phyloP scores from a whole-genome alignment of 2,888 invertebrate species.

The Parasteatoda lunata region DNA sequence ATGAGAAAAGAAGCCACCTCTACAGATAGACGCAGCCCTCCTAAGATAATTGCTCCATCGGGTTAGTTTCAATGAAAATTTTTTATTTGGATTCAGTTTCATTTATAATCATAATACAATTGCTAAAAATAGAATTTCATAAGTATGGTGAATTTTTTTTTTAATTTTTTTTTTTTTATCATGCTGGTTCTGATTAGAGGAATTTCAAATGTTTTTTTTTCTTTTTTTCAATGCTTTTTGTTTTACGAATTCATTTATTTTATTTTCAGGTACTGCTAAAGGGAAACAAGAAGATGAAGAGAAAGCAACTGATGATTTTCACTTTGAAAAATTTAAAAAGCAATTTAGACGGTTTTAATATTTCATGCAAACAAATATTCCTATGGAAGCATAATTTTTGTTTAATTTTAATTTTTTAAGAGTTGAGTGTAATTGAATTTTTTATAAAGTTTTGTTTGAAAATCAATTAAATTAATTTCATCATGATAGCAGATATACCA shows the following conservation, averaged over 20 bases:
- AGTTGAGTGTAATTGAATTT: too few relatives aligned
- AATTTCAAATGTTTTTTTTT: too few relatives aligned
- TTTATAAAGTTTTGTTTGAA: too few relatives aligned
- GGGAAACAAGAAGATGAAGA: slow-evolving; percentile 81
- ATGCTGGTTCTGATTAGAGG: neutral
- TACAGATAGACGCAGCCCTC: slow-evolving; percentile 7
- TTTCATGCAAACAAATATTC: too few relatives aligned
- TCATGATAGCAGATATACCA: too few relatives aligned
- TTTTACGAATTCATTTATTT: neutral
- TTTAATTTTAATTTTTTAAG: too few relatives aligned
- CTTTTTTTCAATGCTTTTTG: too few relatives aligned
- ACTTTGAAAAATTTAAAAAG: slow-evolving; percentile 96
- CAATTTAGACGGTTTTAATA: slow-evolving; percentile 80
- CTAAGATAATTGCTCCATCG: slow-evolving; percentile 6
- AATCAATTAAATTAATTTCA: too few relatives aligned
- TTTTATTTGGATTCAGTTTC: slow-evolving; percentile 1
- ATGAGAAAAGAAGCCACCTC: slow-evolving; percentile 74
- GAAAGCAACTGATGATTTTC: slow-evolving; percentile 96
- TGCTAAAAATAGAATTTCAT: neutral
- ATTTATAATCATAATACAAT: neutral
- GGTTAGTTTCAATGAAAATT: neutral
- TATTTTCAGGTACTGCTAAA: slow-evolving; percentile 36
- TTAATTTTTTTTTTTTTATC: neutral
- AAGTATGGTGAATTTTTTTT: neutral
- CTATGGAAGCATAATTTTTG: too few relatives aligned